Evolutionary conservation across 2,113 vertebrate species (phyloP).

Genomic region (Pseudolaguvia tuberculata): DNA sequence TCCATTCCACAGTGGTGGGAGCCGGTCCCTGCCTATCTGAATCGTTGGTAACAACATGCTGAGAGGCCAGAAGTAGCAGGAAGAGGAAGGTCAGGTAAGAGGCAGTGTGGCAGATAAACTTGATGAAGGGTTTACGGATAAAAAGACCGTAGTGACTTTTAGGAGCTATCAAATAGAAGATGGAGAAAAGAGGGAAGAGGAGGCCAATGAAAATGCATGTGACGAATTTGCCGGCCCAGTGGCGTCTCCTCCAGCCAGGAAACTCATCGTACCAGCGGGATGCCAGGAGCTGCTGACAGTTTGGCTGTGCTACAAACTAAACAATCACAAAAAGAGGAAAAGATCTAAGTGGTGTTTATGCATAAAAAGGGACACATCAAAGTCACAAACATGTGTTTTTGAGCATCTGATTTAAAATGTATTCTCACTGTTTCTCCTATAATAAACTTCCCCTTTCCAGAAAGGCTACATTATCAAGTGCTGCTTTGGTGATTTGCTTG

Average conservation of each 20-base stretch:
- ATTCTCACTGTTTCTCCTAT: no score
- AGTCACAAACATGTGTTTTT: no score
- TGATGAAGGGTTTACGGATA: constrained; percentile 99
- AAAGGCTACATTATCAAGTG: no score
- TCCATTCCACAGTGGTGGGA: constrained; percentile 95
- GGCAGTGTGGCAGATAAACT: constrained; percentile 98
- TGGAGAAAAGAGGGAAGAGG: constrained; percentile 86
- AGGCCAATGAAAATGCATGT: constrained; percentile 94
- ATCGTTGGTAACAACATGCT: constrained; percentile 88
- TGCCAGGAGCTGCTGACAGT: constrained; percentile 96
- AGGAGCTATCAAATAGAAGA: constrained; percentile 90
- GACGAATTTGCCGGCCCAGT: constrained; percentile 92
- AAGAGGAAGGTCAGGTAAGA: constrained; percentile 98
- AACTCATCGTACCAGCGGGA: constrained; percentile 97
- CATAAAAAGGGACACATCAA: no score
- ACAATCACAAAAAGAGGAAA: constrained; percentile 21
- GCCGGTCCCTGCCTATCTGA: constrained; percentile 84
- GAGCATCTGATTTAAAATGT: no score
- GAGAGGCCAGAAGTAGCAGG: constrained; percentile 94
- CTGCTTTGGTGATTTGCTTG: no score
- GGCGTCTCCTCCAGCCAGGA: constrained; percentile 92
- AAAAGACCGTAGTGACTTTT: constrained; percentile 95
- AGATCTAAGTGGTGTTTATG: no score
- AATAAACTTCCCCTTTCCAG: no score
- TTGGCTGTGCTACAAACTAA: constrained; percentile 97